A percentile compares a stretch with the other conserved stretches of the same genome.
Conservation (phyloP, 2,888 invertebrate species). For the Macrophya annulata region DNA sequence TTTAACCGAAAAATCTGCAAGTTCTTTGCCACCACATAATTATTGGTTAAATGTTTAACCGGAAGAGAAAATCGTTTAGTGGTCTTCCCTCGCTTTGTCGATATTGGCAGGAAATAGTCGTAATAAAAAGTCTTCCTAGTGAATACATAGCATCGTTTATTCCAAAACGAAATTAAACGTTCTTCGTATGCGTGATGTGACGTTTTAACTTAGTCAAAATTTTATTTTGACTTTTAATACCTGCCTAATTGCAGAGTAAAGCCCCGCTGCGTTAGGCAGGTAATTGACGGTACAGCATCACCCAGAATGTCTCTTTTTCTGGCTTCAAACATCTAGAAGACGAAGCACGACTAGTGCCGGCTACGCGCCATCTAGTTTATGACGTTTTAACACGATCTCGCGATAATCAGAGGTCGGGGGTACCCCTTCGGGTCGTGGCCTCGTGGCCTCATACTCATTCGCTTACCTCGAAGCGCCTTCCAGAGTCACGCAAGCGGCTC, state of each 20-base stretch:
- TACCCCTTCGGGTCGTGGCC: conserved; percentile 51
- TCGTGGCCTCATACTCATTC: conserved; percentile 69
- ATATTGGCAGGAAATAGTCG: not conserved
- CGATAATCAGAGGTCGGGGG: conserved; percentile 70
- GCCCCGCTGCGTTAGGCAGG: not conserved
- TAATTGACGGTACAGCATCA: conserved; percentile 41
- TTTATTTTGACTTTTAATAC: not conserved
- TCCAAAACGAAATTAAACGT: not conserved
- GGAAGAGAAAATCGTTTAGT: conserved; percentile 9
- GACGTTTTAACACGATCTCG: conserved; percentile 70
- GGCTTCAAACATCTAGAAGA: not conserved
- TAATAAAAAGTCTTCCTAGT: no score
- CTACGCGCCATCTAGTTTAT: conserved; percentile 65
- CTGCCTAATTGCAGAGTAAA: not conserved
- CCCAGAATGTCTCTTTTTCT: not conserved
- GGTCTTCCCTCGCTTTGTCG: not conserved
- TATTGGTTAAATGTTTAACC: not conserved
- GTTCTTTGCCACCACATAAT: not conserved
- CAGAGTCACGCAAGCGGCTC: conserved; percentile 66
- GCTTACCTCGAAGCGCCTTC: conserved; percentile 67
- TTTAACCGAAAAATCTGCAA: conserved; percentile 2
- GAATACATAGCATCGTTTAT: conserved; percentile 25
- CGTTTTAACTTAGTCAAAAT: not conserved
- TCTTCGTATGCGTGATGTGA: not conserved
- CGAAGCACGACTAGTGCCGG: conserved; percentile 54